Evolutionary conservation across 2,113 vertebrate species (phyloP).

Genomic region (Rhinoderma darwinii): DNA sequence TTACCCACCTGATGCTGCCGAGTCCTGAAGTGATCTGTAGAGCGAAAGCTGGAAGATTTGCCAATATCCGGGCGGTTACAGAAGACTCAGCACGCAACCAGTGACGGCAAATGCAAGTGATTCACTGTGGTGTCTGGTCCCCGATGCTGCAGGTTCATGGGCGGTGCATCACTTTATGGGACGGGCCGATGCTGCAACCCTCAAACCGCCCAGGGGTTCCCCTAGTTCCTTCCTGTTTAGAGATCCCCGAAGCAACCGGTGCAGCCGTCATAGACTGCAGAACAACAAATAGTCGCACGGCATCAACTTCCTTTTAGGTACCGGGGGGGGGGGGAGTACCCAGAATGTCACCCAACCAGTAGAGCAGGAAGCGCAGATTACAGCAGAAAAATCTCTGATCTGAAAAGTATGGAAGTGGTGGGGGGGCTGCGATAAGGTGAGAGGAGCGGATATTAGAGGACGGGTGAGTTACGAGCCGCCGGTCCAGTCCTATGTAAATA

Average conservation of each 20-base stretch:
- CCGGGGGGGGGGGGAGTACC: background rate
- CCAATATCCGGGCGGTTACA: background rate
- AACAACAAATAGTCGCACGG: background rate
- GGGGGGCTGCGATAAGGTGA: background rate
- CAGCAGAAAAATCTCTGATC: background rate
- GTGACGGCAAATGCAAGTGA: background rate
- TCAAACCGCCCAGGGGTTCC: background rate
- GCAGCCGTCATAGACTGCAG: background rate
- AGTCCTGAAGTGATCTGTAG: background rate
- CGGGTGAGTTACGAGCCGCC: background rate
- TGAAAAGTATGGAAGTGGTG: background rate
- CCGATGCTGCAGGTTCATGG: background rate
- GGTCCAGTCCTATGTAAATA: background rate
- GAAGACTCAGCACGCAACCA: background rate
- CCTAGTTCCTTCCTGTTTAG: background rate
- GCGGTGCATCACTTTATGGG: background rate
- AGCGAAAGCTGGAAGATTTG: background rate
- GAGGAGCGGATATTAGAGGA: background rate
- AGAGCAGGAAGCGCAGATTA: background rate
- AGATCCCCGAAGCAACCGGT: background rate
- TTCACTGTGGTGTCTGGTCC: background rate
- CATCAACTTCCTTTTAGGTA: background rate
- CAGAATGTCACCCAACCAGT: background rate
- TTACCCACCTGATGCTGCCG: background rate
- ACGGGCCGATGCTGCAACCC: background rate